Conservation (phyloP, 2,113 vertebrate genomes). For the Anoplopoma fimbria region DNA sequence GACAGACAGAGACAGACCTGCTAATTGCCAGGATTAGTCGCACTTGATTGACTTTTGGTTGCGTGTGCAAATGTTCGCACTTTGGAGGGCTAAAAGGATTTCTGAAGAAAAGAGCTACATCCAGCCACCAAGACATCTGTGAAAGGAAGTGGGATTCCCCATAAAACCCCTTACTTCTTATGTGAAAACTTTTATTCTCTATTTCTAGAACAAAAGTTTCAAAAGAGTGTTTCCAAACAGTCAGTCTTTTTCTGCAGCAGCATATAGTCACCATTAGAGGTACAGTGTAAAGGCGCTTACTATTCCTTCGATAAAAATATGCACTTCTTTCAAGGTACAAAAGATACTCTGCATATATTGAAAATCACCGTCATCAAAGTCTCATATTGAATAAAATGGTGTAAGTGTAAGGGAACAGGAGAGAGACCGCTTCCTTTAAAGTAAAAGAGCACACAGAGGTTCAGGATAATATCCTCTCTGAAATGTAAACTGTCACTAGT, state of each 20-base stretch:
- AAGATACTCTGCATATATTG: slow-evolving; percentile 21
- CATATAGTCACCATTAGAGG: slow-evolving; percentile 14
- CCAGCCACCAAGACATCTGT: no score
- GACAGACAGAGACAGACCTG: no score
- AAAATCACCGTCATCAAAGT: slow-evolving; percentile 54
- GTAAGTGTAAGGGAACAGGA: slow-evolving; percentile 1
- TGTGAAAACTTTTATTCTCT: background rate
- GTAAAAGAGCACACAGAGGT: slow-evolving; percentile 30
- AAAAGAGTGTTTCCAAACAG: no score
- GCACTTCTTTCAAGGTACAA: slow-evolving; percentile 8
- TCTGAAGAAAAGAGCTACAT: no score
- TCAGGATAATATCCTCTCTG: slow-evolving; percentile 38
- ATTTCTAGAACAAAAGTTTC: background rate
- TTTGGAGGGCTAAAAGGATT: no score
- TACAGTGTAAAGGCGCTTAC: background rate
- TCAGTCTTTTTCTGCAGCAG: slow-evolving; percentile 1
- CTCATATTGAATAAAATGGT: slow-evolving; percentile 41
- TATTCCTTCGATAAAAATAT: slow-evolving; percentile 23
- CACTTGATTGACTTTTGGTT: no score
- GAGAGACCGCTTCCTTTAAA: slow-evolving; percentile 39
- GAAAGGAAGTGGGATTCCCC: no score
- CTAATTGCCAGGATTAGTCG: no score
- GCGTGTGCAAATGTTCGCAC: no score
- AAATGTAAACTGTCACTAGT: slow-evolving; percentile 55
- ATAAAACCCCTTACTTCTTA: no score